These are phyloP conservation scores for Lasioglossum lativentre DNA, from an alignment of 2,888 invertebrate species.

Conservation along the genomic window DNA sequence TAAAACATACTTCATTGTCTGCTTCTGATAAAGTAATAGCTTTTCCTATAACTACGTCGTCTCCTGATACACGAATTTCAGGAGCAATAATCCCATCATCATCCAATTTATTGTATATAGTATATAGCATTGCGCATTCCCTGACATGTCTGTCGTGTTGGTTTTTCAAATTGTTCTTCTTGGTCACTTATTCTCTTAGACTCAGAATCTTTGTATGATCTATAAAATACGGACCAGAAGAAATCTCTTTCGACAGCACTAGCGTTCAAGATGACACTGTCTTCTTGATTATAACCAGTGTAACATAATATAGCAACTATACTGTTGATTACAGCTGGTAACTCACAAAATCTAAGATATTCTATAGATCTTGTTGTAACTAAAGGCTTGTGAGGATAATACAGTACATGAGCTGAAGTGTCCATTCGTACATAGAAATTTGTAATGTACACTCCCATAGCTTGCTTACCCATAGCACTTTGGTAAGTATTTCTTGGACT, in stretches of 20 bases:
- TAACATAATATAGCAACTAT: slow-evolving; percentile 99
- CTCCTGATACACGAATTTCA: slow-evolving; percentile 99
- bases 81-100: slow-evolving; percentile 99
- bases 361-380: slow-evolving; percentile 99
- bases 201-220: slow-evolving; percentile 98
- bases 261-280: slow-evolving; percentile 99
- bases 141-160: slow-evolving; percentile 96
- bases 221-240: slow-evolving; percentile 98
- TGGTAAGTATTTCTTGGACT: slow-evolving; percentile 99
- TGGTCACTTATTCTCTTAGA: slow-evolving; percentile 97
- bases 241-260: slow-evolving; percentile 99
- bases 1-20: slow-evolving; percentile 93
- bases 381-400: slow-evolving; percentile 99
- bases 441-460: slow-evolving; percentile 99
- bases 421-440: slow-evolving; percentile 99
- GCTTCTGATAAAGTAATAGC: slow-evolving; percentile 98
- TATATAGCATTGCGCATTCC: slow-evolving; percentile 99
- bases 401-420: slow-evolving; percentile 98
- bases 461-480: slow-evolving; percentile 99
- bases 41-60: slow-evolving; percentile 99
- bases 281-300: slow-evolving; percentile 99
- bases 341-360: slow-evolving; percentile 96
- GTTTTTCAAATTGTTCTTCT: slow-evolving; percentile 99
- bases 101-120: slow-evolving; percentile 99
- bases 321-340: slow-evolving; percentile 98